Evolutionary conservation across 2,888 invertebrate species (phyloP), one percentile per base, ranked within the genome.

Genomic region (Aelia acuminata): DNA sequence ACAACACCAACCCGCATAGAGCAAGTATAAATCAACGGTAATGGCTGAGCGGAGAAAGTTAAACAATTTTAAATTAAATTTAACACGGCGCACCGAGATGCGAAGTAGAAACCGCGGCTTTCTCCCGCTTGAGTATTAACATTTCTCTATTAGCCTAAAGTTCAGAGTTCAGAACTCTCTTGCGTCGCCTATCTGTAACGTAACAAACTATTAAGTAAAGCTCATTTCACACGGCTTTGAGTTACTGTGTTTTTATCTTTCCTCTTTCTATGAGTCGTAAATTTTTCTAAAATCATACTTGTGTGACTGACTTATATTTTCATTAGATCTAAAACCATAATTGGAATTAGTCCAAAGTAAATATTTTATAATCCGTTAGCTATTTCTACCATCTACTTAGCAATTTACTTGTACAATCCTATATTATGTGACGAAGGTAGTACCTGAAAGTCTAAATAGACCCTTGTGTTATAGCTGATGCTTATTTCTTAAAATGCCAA

Each of bases 61-160:
- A 4, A 43, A 80, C 39, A 70, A 20, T 22, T 80, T 43, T 80
- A 43, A 80, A 80, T 80, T 80, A 80, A 80, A 80, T 80, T 80
- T 80, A 80, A 80, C 80, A 80, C n/a, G n/a, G 43, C 80, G 43
- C 80, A 47, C 80, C 5, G 43, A 35, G 43, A n/a, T 11, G 43
- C 20, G n/a, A 43, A 80, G 47, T 80, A 80, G 80, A 80, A 80
- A 80, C 80, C 80, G 0, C 5, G 13, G 43, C 80, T 80, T 80
- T 80, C 80, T 39, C 80, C 43, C 3, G 35, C 2, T 43, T n/a
- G n/a, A 80, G 43, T 80, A 80, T 80, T 80, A 80, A 80, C 80
- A 80, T 80, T 80, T 80, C 80, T 80, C 80, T 80, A 80, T 80
- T 80, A 80, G n/a, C 43, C 43, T 80, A 80, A 80, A 80, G 80